Evolutionary conservation across 2,113 vertebrate genomes (phyloP).

Genomic region (Octodon degus): DNA sequence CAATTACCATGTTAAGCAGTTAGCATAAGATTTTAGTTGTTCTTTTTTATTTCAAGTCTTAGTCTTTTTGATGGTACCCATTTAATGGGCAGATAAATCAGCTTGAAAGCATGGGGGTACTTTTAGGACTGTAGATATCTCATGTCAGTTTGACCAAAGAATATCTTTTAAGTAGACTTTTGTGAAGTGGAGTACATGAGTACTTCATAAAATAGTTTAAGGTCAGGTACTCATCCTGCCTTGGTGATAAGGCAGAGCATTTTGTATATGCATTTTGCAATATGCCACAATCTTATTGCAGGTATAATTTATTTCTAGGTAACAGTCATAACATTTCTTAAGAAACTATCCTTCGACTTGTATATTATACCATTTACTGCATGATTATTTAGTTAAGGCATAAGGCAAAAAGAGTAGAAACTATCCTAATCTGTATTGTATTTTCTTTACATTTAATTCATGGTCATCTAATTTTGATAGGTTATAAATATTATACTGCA

Average conservation of each 20-base stretch:
- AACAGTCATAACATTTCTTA: not conserved
- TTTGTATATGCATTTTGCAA: constrained; percentile 14
- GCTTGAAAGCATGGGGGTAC: constrained; percentile 41
- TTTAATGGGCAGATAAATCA: constrained; percentile 76
- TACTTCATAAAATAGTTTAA: constrained; percentile 57
- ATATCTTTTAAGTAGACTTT: constrained; percentile 50
- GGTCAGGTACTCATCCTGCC: constrained; percentile 74
- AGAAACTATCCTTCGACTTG: constrained; percentile 1
- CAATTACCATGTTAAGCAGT: constrained; percentile 83
- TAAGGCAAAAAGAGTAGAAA: constrained; percentile 54
- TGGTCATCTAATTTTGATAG: constrained; percentile 22
- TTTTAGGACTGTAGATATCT: constrained; percentile 32
- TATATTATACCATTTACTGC: constrained; percentile 54
- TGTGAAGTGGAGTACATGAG: constrained; percentile 54
- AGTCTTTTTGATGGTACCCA: constrained; percentile 74
- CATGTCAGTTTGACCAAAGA: constrained; percentile 35
- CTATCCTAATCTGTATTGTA: constrained; percentile 13
- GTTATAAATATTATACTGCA: constrained; percentile 14
- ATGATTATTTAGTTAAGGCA: constrained; percentile 22
- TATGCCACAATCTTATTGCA: constrained; percentile 2
- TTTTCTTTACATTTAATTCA: constrained; percentile 67
- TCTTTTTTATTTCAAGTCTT: constrained; percentile 76
- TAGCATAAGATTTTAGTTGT: constrained; percentile 66
- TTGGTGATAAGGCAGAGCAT: constrained; percentile 44
- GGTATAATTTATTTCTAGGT: constrained; percentile 47